A percentile compares a stretch with the other conserved stretches of the same genome.
Evolutionary conservation across 2,888 invertebrate species (phyloP).

Genomic region (Lasioglossum malachurum): DNA sequence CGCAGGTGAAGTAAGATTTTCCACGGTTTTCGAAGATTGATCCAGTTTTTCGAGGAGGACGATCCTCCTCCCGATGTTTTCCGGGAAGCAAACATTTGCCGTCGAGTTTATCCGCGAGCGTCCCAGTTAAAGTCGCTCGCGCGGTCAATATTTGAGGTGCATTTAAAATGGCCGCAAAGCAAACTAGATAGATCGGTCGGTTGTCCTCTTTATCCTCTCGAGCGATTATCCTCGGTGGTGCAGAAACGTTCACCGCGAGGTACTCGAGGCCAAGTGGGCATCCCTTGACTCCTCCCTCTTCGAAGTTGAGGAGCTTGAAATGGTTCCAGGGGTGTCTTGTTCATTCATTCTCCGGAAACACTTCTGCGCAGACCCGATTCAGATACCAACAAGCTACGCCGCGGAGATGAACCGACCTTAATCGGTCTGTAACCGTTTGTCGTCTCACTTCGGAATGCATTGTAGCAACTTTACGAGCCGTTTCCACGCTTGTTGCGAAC

Average conservation of each 20-base stretch:
- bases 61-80: not conserved
- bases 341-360: constrained; percentile 81
- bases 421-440: constrained; percentile 64
- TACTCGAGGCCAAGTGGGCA: constrained; percentile 79
- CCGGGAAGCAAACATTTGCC: not conserved
- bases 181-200: constrained; percentile 42
- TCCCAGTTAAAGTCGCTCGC: constrained; percentile 1
- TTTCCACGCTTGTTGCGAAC: constrained; percentile 56
- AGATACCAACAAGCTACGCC: constrained; percentile 68
- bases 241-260: constrained; percentile 69
- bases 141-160: constrained; percentile 30
- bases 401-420: constrained; percentile 58
- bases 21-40: not conserved
- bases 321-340: constrained; percentile 70
- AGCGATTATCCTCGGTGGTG: constrained; percentile 66
- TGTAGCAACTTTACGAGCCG: constrained; percentile 44
- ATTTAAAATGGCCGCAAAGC: constrained; percentile 40
- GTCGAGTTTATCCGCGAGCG: constrained; percentile 5
- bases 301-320: constrained; percentile 69
- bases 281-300: constrained; percentile 74
- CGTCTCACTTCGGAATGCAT: constrained; percentile 55
- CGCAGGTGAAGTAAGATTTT: not conserved
- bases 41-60: not conserved
- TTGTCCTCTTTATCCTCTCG: constrained; percentile 66
- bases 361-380: constrained; percentile 77